A percentile compares a stretch with the other conserved stretches of the same genome.
Evolutionary conservation across 2,888 invertebrate species (phyloP).

Genomic region (Perithous albicinctus): DNA sequence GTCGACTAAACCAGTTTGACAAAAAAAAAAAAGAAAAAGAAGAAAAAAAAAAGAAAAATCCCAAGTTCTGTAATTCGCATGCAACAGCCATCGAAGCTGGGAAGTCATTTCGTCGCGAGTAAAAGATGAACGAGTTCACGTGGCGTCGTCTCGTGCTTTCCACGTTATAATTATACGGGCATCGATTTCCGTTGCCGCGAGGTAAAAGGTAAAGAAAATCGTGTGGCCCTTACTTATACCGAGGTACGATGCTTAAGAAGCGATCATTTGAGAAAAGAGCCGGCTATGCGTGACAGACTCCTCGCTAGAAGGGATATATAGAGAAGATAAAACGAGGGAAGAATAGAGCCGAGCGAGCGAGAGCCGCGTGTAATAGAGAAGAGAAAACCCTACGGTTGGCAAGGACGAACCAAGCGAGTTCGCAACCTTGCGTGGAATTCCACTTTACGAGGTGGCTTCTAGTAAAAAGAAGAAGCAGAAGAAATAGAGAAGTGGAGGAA

Average conservation of each 20-base stretch:
- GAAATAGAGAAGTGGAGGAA: conserved; percentile 18
- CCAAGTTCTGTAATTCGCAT: conserved; percentile 43
- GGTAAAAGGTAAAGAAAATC: conserved; percentile 4
- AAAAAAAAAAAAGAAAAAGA: too few relatives aligned
- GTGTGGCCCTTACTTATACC: conserved; percentile 33
- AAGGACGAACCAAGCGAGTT: conserved; percentile 65
- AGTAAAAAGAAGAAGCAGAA: conserved; percentile 14
- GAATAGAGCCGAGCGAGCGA: conserved; percentile 31
- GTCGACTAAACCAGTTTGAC: conserved; percentile 52
- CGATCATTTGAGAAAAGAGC: conserved; percentile 10
- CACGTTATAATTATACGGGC: conserved; percentile 77
- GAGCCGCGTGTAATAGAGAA: conserved; percentile 32
- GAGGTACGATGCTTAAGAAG: conserved; percentile 15
- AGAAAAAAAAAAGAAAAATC: conserved; percentile 54
- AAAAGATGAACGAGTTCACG: conserved; percentile 45
- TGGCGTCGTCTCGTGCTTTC: conserved; percentile 67
- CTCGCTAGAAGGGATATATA: background rate
- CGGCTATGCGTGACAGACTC: conserved; percentile 21
- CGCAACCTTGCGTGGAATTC: conserved; percentile 67
- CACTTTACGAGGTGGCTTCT: conserved; percentile 53
- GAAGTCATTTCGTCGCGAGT: conserved; percentile 24
- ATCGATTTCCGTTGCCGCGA: conserved; percentile 74
- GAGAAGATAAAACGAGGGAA: conserved; percentile 17
- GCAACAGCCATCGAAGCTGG: conserved; percentile 17
- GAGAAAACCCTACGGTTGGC: conserved; percentile 44